A percentile compares a stretch with the other conserved stretches of the same genome.
phyloP scores from a whole-genome alignment of 1,140 invertebrate genomes.

The Drosophila carrolli region DNA sequence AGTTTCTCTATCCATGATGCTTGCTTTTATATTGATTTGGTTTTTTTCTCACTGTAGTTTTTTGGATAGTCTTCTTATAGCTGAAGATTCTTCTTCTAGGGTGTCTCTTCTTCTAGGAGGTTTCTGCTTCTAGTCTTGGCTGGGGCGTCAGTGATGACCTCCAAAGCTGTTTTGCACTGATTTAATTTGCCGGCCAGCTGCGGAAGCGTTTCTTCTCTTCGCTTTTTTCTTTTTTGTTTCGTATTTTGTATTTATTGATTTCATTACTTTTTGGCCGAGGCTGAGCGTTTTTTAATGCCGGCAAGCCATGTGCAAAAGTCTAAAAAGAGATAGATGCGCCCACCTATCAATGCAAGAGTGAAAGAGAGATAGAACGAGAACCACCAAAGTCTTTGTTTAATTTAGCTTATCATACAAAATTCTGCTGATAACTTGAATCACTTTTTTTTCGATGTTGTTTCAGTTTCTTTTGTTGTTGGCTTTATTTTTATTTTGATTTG shows the following conservation, averaged over 20 bases:
- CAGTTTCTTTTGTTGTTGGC: constrained; percentile 50
- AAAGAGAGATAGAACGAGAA: neutral
- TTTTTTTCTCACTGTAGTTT: constrained; percentile 5
- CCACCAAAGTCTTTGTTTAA: constrained; percentile 63
- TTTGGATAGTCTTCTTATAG: constrained; percentile 14
- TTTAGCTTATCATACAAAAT: constrained; percentile 72
- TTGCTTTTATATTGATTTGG: constrained; percentile 6
- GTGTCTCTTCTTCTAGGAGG: constrained; percentile 22
- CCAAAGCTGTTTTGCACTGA: constrained; percentile 53
- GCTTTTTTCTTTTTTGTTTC: constrained; percentile 23
- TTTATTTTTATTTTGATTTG: constrained; percentile 62
- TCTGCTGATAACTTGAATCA: constrained; percentile 67
- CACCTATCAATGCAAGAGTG: too few relatives aligned
- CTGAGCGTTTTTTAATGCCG: constrained; percentile 60
- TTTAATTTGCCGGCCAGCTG: constrained; percentile 58
- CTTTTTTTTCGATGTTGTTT: constrained; percentile 43
- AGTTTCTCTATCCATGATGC: constrained; percentile 31
- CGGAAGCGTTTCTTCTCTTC: constrained; percentile 53
- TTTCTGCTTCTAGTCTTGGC: constrained; percentile 38
- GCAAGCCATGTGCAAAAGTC: constrained; percentile 66
- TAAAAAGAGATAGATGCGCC: constrained; percentile 18
- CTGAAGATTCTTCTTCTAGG: constrained; percentile 19
- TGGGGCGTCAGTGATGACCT: constrained; percentile 74
- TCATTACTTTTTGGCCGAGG: constrained; percentile 34
- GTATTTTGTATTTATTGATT: constrained; percentile 51